These are phyloP conservation scores for Apodemus speciosus DNA, from an alignment of 2,113 vertebrate species.

Conservation along the genomic window DNA sequence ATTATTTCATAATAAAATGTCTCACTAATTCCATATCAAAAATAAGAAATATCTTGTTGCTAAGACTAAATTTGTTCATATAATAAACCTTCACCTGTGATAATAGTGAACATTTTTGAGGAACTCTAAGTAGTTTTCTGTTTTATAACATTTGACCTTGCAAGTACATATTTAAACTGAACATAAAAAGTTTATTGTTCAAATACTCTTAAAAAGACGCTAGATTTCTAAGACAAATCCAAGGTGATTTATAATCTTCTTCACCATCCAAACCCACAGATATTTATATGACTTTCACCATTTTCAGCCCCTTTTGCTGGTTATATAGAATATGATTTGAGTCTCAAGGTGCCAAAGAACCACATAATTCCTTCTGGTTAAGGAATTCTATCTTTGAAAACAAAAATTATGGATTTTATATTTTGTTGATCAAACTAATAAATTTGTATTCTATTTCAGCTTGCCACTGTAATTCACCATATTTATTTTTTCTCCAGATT, in stretches of 20 bases:
- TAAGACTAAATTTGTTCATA: background rate
- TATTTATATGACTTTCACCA: background rate
- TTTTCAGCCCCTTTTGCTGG: background rate
- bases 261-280: background rate
- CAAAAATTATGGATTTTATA: background rate
- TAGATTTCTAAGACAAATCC: background rate
- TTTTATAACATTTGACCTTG: background rate
- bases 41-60: background rate
- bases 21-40: no score
- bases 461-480: background rate
- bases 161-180: background rate
- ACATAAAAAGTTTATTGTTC: background rate
- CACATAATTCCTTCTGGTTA: background rate
- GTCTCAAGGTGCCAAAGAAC: background rate
- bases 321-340: background rate
- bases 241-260: background rate
- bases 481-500: conserved; percentile 13
- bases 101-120: background rate
- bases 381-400: background rate
- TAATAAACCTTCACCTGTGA: background rate
- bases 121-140: background rate
- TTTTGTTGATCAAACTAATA: background rate
- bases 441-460: background rate
- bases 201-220: background rate
- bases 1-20: no score